phyloP scores from a whole-genome alignment of 2,888 invertebrate genomes.

The Alitta virens region DNA sequence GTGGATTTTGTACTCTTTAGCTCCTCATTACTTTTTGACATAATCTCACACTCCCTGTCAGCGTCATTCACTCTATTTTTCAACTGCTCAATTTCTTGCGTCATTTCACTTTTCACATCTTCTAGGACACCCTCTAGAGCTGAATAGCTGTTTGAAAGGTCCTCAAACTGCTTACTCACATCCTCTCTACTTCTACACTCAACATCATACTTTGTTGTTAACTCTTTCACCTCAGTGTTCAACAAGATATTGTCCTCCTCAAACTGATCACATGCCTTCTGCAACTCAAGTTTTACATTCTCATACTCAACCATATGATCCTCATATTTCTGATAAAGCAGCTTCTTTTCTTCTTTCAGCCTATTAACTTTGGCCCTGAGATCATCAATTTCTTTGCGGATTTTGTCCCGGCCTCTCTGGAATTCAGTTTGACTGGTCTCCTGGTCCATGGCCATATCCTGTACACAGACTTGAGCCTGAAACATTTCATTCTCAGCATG shows the following conservation, averaged over 20 bases:
- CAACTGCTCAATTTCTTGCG: slow-evolving; percentile 9
- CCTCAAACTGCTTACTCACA: slow-evolving; percentile 2
- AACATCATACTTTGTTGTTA: slow-evolving; percentile 2
- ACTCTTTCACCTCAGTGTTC: slow-evolving; percentile 8
- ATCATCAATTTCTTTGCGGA: slow-evolving; percentile 5
- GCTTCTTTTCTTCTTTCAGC: slow-evolving; percentile 10
- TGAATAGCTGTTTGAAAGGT: not conserved
- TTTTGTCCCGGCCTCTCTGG: slow-evolving; percentile 5
- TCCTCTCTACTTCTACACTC: slow-evolving; percentile 9
- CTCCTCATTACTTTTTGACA: slow-evolving; percentile 23
- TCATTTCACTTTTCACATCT: slow-evolving; percentile 16
- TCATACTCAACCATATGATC: slow-evolving; percentile 2
- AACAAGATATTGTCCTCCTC: slow-evolving; percentile 11
- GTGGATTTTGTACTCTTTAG: slow-evolving; percentile 22
- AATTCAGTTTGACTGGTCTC: slow-evolving; percentile 3
- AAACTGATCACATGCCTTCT: slow-evolving; percentile 5
- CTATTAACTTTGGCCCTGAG: slow-evolving; percentile 4
- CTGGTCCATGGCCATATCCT: slow-evolving; percentile 12
- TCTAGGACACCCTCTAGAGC: slow-evolving; percentile 5
- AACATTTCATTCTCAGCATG: slow-evolving; percentile 12
- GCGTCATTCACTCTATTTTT: slow-evolving; percentile 10
- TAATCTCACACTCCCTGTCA: slow-evolving; percentile 23
- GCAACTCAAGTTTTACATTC: not conserved
- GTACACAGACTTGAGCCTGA: slow-evolving; percentile 5
- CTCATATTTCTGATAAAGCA: not conserved